Conservation (phyloP, 2,113 vertebrate species). For the Aix galericulata region DNA sequence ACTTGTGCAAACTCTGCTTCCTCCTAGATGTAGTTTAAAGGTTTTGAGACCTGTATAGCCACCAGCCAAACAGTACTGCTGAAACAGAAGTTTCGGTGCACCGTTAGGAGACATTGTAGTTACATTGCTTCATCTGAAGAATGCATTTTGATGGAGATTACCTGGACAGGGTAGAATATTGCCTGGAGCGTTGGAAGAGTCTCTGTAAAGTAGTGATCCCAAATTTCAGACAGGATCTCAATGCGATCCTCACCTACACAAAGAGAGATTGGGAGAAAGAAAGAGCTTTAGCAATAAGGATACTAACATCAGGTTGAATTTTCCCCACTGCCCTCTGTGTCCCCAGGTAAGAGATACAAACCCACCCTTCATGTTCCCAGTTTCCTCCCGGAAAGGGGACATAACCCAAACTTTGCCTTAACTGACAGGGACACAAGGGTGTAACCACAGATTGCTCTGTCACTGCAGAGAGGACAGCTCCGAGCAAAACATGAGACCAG, state of each 20-base stretch:
- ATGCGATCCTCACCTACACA: conserved; percentile 84
- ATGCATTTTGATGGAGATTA: conserved; percentile 63
- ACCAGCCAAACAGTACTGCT: background rate
- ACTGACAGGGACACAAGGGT: background rate
- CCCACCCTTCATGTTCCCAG: background rate
- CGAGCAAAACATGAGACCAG: background rate
- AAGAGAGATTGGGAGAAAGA: background rate
- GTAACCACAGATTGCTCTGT: background rate
- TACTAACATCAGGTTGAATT: background rate
- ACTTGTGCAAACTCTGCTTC: background rate
- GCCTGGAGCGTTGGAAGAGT: conserved; percentile 94
- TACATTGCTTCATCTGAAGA: background rate
- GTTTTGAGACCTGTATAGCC: background rate
- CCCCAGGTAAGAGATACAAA: background rate
- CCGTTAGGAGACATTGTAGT: background rate
- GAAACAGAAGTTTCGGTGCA: background rate
- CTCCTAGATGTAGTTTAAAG: background rate
- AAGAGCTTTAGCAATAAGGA: background rate
- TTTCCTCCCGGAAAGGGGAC: background rate
- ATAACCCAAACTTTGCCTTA: background rate
- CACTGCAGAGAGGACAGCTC: background rate
- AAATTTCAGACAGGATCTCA: conserved; percentile 84
- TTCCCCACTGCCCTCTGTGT: background rate
- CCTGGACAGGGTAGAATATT: conserved; percentile 96
- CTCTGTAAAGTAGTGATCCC: conserved; percentile 93